Conservation (phyloP, 1,140 invertebrate genomes). For the Tetramorium parvispinum region DNA sequence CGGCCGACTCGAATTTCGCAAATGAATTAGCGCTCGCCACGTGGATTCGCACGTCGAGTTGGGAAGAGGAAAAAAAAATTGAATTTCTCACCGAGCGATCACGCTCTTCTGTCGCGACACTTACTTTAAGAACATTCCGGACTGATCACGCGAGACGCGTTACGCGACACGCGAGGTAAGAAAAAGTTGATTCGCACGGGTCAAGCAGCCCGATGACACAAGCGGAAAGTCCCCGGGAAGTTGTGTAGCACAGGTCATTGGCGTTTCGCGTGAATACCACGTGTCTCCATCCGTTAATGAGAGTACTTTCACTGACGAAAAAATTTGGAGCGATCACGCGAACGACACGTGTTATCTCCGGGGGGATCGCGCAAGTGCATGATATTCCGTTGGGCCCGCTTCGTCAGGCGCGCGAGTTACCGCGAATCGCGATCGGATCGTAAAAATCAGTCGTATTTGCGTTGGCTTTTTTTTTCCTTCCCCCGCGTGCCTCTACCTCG, state of each 20-base stretch:
- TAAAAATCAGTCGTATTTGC: background rate
- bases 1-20: background rate
- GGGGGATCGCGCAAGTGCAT: background rate
- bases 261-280: too few relatives aligned
- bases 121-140: too few relatives aligned
- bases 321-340: background rate
- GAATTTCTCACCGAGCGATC: background rate
- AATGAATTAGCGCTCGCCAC: background rate
- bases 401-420: background rate
- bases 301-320: background rate
- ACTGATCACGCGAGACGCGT: background rate
- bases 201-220: slow-evolving; percentile 21
- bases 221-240: slow-evolving; percentile 21
- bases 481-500: background rate
- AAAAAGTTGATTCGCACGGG: too few relatives aligned
- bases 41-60: background rate
- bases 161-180: background rate
- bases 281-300: background rate
- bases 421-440: background rate
- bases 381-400: background rate
- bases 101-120: background rate
- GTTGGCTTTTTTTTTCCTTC: background rate
- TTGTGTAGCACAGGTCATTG: background rate
- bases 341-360: slow-evolving; percentile 19
- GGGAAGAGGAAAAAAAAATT: background rate